Evolutionary conservation across 2,797 vertebrate genomes (phyloP).

Genomic region (Danio tinwini): DNA sequence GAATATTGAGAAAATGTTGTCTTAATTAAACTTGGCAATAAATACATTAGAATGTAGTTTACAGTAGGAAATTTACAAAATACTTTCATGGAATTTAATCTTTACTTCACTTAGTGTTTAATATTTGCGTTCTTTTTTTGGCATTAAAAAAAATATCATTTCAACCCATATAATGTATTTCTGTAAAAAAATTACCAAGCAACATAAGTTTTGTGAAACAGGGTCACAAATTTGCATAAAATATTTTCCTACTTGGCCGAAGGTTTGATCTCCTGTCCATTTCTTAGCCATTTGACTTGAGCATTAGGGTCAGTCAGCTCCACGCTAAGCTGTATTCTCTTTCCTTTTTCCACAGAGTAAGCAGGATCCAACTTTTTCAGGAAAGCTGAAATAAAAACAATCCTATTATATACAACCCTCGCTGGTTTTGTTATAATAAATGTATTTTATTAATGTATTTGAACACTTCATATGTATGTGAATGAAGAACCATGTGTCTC

Average conservation of each 20-base stretch:
- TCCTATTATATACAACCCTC: not conserved
- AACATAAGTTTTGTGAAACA: no score
- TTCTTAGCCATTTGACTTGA: constrained; percentile 88
- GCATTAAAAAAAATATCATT: no score
- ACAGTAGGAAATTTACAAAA: no score
- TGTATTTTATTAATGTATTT: not conserved
- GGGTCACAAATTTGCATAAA: no score
- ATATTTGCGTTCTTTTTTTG: no score
- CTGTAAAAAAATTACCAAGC: no score
- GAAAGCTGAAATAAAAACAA: constrained; percentile 78
- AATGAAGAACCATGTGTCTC: constrained; percentile 43
- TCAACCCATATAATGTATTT: no score
- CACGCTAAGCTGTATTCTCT: constrained; percentile 82
- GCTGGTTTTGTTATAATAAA: not conserved
- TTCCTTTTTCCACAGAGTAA: constrained; percentile 89
- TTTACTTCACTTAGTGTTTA: no score
- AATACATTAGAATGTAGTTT: no score
- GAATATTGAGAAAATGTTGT: no score
- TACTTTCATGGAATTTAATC: no score
- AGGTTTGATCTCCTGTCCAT: constrained; percentile 89
- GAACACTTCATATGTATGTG: not conserved
- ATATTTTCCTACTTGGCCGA: constrained; percentile 82
- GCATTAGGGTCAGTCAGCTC: constrained; percentile 82
- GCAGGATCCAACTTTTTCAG: constrained; percentile 83
- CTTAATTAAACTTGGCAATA: no score